Conservation (phyloP, 2,113 vertebrate genomes). For the Glaucomys volans region DNA sequence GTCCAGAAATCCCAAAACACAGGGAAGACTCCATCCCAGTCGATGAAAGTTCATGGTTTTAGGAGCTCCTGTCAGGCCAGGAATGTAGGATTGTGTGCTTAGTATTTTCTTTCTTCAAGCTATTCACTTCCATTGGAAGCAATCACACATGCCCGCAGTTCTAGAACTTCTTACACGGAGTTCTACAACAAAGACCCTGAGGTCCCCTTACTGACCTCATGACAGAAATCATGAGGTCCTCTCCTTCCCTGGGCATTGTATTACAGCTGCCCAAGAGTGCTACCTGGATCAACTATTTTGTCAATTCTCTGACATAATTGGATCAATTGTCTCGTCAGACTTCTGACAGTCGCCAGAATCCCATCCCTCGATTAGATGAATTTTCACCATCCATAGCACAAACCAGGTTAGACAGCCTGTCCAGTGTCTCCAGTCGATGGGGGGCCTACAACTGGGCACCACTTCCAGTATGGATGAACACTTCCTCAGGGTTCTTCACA, state of each 20-base stretch:
- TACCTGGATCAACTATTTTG: neutral
- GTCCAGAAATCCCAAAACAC: neutral
- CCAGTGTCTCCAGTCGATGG: neutral
- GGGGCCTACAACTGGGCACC: no score
- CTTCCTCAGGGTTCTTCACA: neutral
- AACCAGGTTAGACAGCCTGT: neutral
- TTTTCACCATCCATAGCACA: neutral
- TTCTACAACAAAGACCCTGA: neutral
- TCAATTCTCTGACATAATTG: neutral
- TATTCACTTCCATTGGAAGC: neutral
- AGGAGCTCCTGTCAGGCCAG: neutral
- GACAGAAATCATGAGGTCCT: neutral
- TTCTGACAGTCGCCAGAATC: neutral
- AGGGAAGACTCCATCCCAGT: neutral
- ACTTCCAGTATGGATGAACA: neutral
- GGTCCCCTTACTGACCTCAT: no score
- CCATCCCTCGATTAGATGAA: neutral
- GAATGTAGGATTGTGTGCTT: neutral
- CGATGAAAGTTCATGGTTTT: neutral
- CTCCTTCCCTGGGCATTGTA: neutral
- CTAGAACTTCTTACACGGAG: neutral
- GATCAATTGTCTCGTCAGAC: neutral
- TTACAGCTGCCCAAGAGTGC: rapidly evolving
- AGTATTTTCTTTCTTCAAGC: neutral
- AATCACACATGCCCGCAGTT: neutral